Percentiles rank a stretch among this genome's conserved stretches.
Conservation (phyloP, 2,888 invertebrate species). For the Amphipyra berbera region DNA sequence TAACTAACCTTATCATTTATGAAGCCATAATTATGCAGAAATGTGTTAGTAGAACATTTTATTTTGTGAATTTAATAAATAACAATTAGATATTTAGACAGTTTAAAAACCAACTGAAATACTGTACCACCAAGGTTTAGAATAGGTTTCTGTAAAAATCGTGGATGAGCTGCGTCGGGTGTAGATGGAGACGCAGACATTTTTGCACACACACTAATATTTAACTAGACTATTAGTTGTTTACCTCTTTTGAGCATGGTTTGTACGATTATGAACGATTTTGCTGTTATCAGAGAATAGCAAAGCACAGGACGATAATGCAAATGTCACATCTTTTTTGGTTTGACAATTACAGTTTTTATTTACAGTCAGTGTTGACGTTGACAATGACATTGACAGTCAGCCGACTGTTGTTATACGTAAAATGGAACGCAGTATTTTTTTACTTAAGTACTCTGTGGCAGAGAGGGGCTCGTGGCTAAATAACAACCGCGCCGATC, state of each 20-base stretch:
- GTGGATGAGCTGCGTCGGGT: conserved; percentile 80
- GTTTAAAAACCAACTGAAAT: conserved; percentile 52
- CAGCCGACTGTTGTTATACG: too few species aligned
- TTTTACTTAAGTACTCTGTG: too few species aligned
- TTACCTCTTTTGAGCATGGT: conserved; percentile 80
- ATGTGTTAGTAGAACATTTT: conserved; percentile 19
- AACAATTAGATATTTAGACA: background rate
- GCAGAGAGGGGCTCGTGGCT: too few species aligned
- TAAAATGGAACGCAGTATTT: too few species aligned
- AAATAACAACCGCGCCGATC: too few species aligned
- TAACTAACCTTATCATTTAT: background rate
- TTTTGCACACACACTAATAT: conserved; percentile 41
- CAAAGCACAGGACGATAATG: background rate
- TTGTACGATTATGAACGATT: conserved; percentile 17
- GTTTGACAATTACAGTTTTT: background rate
- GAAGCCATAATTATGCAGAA: background rate
- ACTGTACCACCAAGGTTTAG: conserved; percentile 76
- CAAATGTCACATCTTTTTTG: background rate
- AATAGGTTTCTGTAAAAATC: conserved; percentile 73
- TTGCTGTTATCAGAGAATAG: background rate
- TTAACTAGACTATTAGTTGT: conserved; percentile 49
- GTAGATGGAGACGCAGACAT: conserved; percentile 67
- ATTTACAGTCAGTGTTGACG: too few species aligned
- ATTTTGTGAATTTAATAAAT: background rate
- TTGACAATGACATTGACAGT: too few species aligned